phyloP scores from a whole-genome alignment of 2,797 vertebrate genomes.

The Anas flavirostris region DNA sequence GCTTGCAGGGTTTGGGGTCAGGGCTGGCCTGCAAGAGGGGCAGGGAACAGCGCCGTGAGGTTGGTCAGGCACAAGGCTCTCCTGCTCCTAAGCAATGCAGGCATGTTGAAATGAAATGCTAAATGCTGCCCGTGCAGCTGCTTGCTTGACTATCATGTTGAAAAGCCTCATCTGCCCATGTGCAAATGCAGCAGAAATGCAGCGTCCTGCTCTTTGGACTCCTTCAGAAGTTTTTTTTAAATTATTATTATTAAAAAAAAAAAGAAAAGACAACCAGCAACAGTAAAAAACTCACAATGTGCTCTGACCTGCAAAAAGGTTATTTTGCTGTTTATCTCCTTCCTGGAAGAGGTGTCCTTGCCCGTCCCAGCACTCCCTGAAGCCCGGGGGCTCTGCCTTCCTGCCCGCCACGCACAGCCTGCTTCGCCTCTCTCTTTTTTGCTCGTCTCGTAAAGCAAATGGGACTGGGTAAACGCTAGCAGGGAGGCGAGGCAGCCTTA shows the following conservation, averaged over 20 bases:
- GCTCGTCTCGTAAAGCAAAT: background rate
- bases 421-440: background rate
- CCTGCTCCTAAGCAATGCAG: background rate
- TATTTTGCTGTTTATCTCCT: background rate
- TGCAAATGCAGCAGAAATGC: background rate
- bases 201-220: background rate
- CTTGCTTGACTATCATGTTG: background rate
- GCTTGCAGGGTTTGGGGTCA: background rate
- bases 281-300: background rate
- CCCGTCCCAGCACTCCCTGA: background rate
- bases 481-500: background rate
- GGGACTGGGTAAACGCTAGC: background rate
- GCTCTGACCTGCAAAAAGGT: background rate
- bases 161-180: background rate
- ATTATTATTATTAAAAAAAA: too few relatives aligned
- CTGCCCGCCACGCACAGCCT: slow-evolving; percentile 8
- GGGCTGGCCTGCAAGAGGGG: background rate
- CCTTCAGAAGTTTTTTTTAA: background rate
- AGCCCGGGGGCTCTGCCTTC: background rate
- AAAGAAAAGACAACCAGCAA: background rate
- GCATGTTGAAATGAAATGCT: too few relatives aligned
- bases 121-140: background rate
- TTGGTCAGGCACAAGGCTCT: background rate
- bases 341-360: background rate
- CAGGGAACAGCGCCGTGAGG: background rate